phyloP scores from a whole-genome alignment of 2,113 vertebrate species.

The Xenotilapia leptura region DNA sequence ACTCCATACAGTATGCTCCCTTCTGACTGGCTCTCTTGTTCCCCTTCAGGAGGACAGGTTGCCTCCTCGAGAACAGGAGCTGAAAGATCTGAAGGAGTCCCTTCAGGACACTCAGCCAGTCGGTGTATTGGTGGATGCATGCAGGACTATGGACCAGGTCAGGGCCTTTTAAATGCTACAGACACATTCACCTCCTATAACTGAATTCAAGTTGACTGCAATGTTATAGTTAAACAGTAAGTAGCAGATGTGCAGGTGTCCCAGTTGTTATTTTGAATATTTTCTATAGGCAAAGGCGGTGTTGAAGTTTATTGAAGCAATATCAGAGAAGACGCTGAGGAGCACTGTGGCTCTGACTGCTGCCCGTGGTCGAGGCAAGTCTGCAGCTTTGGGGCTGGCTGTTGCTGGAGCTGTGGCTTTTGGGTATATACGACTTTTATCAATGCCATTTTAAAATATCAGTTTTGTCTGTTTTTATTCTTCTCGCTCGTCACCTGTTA shows the following conservation, averaged over 20 bases:
- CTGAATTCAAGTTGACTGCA: neutral
- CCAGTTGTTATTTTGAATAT: neutral
- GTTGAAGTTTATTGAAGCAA: slow-evolving; percentile 93
- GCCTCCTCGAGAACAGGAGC: slow-evolving; percentile 78
- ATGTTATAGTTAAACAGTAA: neutral
- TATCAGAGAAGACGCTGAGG: slow-evolving; percentile 93
- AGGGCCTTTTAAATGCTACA: neutral
- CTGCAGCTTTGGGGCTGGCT: slow-evolving; percentile 92
- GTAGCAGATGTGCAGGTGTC: neutral
- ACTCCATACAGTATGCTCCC: neutral
- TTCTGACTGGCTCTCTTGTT: neutral
- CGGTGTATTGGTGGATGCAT: slow-evolving; percentile 86
- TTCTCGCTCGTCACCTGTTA: neutral
- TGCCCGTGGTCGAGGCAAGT: slow-evolving; percentile 93
- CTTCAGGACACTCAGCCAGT: slow-evolving; percentile 94
- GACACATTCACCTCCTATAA: neutral
- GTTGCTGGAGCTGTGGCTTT: slow-evolving; percentile 93
- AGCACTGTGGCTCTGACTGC: slow-evolving; percentile 93
- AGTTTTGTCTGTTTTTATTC: neutral
- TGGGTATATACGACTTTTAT: slow-evolving; percentile 71
- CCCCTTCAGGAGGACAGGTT: slow-evolving; percentile 77
- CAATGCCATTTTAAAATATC: too few species aligned
- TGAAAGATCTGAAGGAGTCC: slow-evolving; percentile 88
- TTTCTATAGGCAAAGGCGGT: slow-evolving; percentile 83
- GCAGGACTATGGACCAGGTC: slow-evolving; percentile 94